Evolutionary conservation across 2,113 vertebrate genomes (phyloP), one percentile per base, ranked within the genome.

Genomic region (Narcine bancroftii): DNA sequence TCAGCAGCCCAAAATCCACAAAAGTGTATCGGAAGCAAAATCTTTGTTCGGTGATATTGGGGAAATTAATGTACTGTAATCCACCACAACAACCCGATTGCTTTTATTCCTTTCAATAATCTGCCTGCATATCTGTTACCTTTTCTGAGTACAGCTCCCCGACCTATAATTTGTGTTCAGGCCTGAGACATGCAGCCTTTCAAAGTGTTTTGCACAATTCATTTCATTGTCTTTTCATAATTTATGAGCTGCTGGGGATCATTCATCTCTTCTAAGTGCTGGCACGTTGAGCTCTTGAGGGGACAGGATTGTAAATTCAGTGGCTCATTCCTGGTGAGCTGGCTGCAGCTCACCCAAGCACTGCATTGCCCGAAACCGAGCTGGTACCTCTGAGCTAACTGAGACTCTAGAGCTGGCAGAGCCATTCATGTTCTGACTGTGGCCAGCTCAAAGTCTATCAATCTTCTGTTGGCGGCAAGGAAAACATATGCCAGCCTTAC

Each of bases 191-290:
- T 95, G 96, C 94, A 94, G 94, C 79, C 3, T 92, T 92, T 2
- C 96, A 95, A 94, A 95, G 95, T 96, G 96, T 97, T 97, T 91
- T 97, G 97, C 97, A 94, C 95, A 97, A 95, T 95, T 95, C 96
- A 93, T 98, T 91, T 98, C 98, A 99, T 98, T 98, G 97, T 96
- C 95, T 96, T 96, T 99, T 96, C 97, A 97, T 99, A 97, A 98
- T 98, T 97, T 97, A 96, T 96, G 97, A 47, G 96, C 95, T 95
- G 96, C 94, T 97, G 97, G 95, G 97, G 96, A 96, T 96, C 96
- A 95, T 98, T 95, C 93, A 94, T 97, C 96, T 96, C 95, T 97
- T 97, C 97, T 97, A 96, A 96, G 93, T 96, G 96, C 97, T 94
- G 96, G 97, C 97, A 97, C 96, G 94, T 94, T 94, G 95, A 96